Evolutionary conservation across 2,797 vertebrate genomes (phyloP).

Genomic region (Spinibarbus caldwelli): DNA sequence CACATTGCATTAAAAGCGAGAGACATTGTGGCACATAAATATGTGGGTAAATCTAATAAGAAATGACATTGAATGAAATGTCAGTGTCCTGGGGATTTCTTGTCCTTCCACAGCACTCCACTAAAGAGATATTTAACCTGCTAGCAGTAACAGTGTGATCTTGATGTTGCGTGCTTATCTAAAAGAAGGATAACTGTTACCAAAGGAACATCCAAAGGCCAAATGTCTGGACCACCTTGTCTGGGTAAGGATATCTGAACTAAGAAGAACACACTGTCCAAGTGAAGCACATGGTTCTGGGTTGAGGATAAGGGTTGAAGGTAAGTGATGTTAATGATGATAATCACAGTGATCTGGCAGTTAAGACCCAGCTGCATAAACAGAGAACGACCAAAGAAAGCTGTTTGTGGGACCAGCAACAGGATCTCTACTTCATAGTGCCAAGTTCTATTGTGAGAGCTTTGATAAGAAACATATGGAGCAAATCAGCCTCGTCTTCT

Average conservation of each 20-base stretch:
- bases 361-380: slow-evolving; percentile 65
- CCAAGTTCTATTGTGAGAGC: slow-evolving; percentile 49
- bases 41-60: slow-evolving; percentile 47
- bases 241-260: slow-evolving; percentile 28
- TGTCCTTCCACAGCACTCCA: slow-evolving; percentile 26
- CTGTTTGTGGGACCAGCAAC: slow-evolving; percentile 51
- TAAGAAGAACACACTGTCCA: slow-evolving; percentile 49
- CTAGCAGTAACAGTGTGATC: slow-evolving; percentile 45
- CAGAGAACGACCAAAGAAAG: slow-evolving; percentile 51
- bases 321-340: slow-evolving; percentile 66
- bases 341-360: slow-evolving; percentile 60
- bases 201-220: slow-evolving; percentile 49
- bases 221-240: slow-evolving; percentile 36
- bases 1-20: neutral
- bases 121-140: slow-evolving; percentile 36
- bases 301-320: slow-evolving; percentile 59
- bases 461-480: slow-evolving; percentile 64
- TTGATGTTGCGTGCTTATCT: slow-evolving; percentile 47
- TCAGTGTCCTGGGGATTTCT: slow-evolving; percentile 33
- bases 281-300: slow-evolving; percentile 53
- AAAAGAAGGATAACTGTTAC: slow-evolving; percentile 40
- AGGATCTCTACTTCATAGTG: slow-evolving; percentile 59
- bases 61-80: slow-evolving; percentile 19
- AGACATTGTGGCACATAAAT: slow-evolving; percentile 51
- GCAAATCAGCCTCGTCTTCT: slow-evolving; percentile 55